Evolutionary conservation across 2,113 vertebrate species (phyloP).

Genomic region (Corapipo altera): DNA sequence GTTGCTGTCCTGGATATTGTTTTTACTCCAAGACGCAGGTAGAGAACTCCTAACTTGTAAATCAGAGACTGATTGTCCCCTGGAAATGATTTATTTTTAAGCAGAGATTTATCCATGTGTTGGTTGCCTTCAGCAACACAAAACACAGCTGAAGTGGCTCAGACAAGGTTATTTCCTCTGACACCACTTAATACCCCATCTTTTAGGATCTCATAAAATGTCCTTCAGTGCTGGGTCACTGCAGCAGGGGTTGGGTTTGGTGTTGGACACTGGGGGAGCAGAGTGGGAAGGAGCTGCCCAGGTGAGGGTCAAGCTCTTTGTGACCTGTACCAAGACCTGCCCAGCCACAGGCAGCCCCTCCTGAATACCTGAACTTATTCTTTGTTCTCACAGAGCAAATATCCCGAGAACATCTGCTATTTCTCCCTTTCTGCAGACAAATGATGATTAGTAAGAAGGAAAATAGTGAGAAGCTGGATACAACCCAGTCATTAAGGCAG

Average conservation of each 20-base stretch:
- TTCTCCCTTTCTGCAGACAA: background rate
- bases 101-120: background rate
- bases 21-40: background rate
- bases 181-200: background rate
- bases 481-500: background rate
- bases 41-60: background rate
- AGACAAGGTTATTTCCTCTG: background rate
- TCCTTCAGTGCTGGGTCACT: background rate
- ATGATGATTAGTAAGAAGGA: background rate
- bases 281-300: background rate
- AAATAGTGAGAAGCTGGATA: background rate
- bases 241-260: background rate
- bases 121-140: background rate
- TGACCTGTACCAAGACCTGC: background rate
- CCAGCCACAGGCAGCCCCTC: background rate
- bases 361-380: background rate
- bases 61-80: background rate
- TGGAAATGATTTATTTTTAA: background rate
- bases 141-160: background rate
- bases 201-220: background rate
- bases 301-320: background rate
- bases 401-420: fast-evolving
- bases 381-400: background rate
- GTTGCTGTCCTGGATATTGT: background rate
- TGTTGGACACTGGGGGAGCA: background rate